Percentiles rank a stretch among this genome's conserved stretches.
Evolutionary conservation across 2,888 invertebrate species (phyloP).

Genomic region (Alsophila aescularia): DNA sequence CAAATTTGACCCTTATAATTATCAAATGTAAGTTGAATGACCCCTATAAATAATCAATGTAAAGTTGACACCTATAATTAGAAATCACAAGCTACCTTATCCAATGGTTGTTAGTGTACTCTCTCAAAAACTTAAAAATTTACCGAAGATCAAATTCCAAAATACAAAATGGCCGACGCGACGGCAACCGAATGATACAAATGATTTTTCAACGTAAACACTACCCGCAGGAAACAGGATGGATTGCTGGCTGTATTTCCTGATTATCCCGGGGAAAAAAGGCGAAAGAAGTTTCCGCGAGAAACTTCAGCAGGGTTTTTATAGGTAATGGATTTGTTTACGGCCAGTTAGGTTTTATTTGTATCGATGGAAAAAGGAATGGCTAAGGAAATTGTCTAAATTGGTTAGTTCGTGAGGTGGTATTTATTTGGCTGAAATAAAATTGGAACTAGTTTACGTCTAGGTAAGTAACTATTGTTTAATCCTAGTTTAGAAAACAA

Average conservation of each 20-base stretch:
- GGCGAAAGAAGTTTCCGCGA: conserved; percentile 19
- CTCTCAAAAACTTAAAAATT: neutral
- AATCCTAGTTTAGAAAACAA: too few species aligned
- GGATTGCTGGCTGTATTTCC: conserved; percentile 53
- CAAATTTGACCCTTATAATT: too few species aligned
- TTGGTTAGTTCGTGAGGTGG: neutral
- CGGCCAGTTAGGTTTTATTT: conserved; percentile 20
- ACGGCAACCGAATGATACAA: conserved; percentile 11
- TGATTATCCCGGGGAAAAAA: conserved; percentile 42
- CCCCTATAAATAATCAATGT: too few species aligned
- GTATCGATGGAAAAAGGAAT: conserved; percentile 10
- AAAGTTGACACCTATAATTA: too few species aligned
- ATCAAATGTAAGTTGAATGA: too few species aligned
- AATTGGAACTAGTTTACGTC: too few species aligned
- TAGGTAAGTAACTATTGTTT: too few species aligned
- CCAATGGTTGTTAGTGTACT: too few species aligned
- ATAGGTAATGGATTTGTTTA: conserved; percentile 22
- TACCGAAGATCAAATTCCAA: neutral
- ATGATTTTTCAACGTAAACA: conserved; percentile 38
- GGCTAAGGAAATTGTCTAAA: neutral
- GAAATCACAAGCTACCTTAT: too few species aligned
- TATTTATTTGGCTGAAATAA: too few species aligned
- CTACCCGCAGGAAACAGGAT: conserved; percentile 40
- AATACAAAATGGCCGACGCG: neutral
- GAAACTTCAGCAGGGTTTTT: conserved; percentile 27